Evolutionary conservation across 2,888 invertebrate genomes (phyloP), one percentile per base, ranked within the genome.

Genomic region (Tenthredo livida): DNA sequence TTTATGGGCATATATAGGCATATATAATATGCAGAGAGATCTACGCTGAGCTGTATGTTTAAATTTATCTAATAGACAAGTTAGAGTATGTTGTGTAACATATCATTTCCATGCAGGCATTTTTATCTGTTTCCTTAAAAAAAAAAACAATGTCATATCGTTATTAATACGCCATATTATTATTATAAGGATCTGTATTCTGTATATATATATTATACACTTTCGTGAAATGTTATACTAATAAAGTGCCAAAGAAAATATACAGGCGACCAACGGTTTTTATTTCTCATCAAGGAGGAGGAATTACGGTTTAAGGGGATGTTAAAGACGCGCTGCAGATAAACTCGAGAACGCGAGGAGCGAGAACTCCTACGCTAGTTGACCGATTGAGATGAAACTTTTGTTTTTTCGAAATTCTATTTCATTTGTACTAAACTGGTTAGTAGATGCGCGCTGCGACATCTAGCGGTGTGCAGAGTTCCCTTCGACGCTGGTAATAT

Each of bases 211-310:
- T 33, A 33, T 33, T 33, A 54, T 61, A 78, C 29, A 82, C 40
- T 40, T 61, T 65, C n/a, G 43, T 58, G 15, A 37, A 77, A 77
- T 77, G 86, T 88, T 86, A 86, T 87, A 88, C 89, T 89, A 92
- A 92, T 92, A 93, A 92, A 92, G 91, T 92, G 91, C 92, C 92
- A 92, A 93, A 93, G 92, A 93, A 92, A 92, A 90, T 43, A 75
- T 72, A 73, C 47, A 70, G 58, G 40, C n/a, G 50, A 84, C n/a
- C n/a, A 54, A 2, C 7, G 54, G 54, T 7, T 54, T 54, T 54
- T n/a, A 54, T 5, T 54, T 54, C n/a, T 54, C 54, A n/a, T 54
- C n/a, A n/a, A 54, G n/a, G n/a, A 7, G n/a, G n/a, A 7, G 7
- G 2, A 54, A 1, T 54, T n/a, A 54, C n/a, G 2, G 2, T 4